Conservation (phyloP, 2,888 invertebrate species). For the Drosophila quasianomalipes region DNA sequence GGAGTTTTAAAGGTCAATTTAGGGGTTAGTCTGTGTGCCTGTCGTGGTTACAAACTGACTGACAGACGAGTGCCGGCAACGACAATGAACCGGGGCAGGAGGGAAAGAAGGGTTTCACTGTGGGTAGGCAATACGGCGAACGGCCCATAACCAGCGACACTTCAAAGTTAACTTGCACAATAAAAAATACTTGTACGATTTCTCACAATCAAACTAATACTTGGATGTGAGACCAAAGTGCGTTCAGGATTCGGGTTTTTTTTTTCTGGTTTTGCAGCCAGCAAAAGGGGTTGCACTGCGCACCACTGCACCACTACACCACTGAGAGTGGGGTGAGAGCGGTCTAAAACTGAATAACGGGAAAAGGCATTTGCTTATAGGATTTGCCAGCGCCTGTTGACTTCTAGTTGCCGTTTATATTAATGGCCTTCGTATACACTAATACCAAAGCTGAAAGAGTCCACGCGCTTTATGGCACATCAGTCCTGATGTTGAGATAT, state of each 20-base stretch:
- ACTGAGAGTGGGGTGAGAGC: neutral
- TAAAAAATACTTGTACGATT: slow-evolving; percentile 50
- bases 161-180: slow-evolving; percentile 77
- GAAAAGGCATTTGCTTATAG: slow-evolving; percentile 60
- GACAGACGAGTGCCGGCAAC: slow-evolving; percentile 38
- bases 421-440: slow-evolving; percentile 47
- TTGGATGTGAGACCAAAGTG: neutral
- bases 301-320: slow-evolving; percentile 44
- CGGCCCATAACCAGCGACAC: slow-evolving; percentile 69
- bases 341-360: neutral
- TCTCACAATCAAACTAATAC: slow-evolving; percentile 4
- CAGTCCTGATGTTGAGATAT: neutral
- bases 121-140: slow-evolving; percentile 15
- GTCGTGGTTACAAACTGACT: slow-evolving; percentile 59
- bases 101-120: slow-evolving; percentile 13
- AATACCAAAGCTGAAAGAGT: neutral
- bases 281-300: slow-evolving; percentile 2
- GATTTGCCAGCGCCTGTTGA: slow-evolving; percentile 71
- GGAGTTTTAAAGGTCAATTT: slow-evolving; percentile 85
- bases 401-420: slow-evolving; percentile 72
- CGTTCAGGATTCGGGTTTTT: neutral
- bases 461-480: neutral
- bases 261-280: neutral
- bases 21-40: slow-evolving; percentile 79
- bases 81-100: neutral